These are phyloP conservation scores for Chinchilla lanigera DNA, from an alignment of 2,113 vertebrate species.

Conservation along the genomic window DNA sequence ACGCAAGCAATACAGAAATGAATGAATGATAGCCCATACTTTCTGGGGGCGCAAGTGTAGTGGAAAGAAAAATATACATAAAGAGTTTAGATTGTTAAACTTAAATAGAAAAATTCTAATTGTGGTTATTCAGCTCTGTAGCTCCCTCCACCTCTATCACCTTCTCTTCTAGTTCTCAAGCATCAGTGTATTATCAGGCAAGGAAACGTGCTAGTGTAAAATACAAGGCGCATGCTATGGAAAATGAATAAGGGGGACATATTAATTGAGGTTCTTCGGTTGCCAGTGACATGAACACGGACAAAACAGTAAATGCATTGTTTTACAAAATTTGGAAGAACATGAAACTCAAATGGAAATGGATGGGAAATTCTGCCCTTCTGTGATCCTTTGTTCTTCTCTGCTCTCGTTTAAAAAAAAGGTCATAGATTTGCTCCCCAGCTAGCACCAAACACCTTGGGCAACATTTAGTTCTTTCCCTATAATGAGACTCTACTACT, in stretches of 20 bases:
- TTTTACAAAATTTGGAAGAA: slow-evolving; percentile 8
- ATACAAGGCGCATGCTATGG: neutral
- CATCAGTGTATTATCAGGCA: neutral
- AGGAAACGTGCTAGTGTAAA: neutral
- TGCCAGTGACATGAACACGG: slow-evolving; percentile 47
- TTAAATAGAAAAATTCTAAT: neutral
- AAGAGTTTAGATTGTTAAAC: neutral
- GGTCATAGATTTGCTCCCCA: neutral
- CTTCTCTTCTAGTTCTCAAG: neutral
- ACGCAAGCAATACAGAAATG: neutral
- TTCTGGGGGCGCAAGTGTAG: neutral
- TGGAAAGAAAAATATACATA: neutral
- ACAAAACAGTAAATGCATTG: neutral
- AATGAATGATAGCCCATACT: neutral
- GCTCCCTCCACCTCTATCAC: neutral
- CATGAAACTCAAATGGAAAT: neutral
- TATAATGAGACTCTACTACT: neutral
- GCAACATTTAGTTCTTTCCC: neutral
- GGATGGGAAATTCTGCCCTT: neutral
- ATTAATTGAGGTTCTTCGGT: neutral
- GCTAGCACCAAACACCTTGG: neutral
- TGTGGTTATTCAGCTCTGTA: neutral
- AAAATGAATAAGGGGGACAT: neutral
- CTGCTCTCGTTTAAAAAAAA: neutral
- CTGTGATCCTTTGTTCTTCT: neutral